Evolutionary conservation across 2,113 vertebrate species (phyloP).

Genomic region (Micronycteris hirsuta): DNA sequence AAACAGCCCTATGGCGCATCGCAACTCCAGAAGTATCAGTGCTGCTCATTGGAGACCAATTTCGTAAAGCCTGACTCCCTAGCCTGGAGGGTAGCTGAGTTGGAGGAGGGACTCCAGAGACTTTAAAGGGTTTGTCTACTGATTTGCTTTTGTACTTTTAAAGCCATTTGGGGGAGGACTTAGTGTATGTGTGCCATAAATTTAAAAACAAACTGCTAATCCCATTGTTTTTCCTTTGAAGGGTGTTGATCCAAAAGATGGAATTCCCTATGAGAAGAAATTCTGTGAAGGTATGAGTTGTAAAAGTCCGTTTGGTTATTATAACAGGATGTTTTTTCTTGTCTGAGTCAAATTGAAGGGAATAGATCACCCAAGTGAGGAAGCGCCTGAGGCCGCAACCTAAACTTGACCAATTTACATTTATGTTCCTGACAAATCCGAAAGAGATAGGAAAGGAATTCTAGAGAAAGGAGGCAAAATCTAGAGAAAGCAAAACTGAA

Average conservation of each 20-base stretch:
- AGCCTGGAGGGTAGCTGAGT: background rate
- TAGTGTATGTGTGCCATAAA: background rate
- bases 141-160: background rate
- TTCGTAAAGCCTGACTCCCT: background rate
- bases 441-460: background rate
- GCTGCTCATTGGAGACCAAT: too few relatives aligned
- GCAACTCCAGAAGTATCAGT: background rate
- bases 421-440: background rate
- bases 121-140: background rate
- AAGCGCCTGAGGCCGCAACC: background rate
- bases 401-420: background rate
- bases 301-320: background rate
- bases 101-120: background rate
- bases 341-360: background rate
- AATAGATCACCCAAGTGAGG: background rate
- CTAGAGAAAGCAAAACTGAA: background rate
- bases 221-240: constrained; percentile 66
- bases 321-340: background rate
- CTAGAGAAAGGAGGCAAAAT: background rate
- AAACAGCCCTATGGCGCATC: background rate
- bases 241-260: constrained; percentile 83
- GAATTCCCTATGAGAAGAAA: constrained; percentile 83
- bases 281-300: constrained; percentile 82
- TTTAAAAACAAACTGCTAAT: constrained; percentile 43
- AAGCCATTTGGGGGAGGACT: constrained; percentile 5